phyloP scores from a whole-genome alignment of 2,113 vertebrate genomes.

The Phaethornis superciliosus region DNA sequence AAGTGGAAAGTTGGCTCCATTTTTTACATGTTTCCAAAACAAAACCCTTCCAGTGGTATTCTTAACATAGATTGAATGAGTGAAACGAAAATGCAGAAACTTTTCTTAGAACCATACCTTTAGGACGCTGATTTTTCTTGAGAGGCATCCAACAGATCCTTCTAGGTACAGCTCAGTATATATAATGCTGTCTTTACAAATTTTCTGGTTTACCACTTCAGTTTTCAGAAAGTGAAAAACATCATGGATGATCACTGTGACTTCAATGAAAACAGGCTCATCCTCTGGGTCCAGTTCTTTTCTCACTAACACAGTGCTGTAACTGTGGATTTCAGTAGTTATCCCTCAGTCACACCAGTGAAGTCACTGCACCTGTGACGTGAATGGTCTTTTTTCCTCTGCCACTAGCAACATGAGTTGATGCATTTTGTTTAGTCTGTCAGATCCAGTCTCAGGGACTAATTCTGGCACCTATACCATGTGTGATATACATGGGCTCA shows the following conservation, averaged over 20 bases:
- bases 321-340: not conserved
- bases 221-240: not conserved
- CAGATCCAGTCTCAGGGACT: not conserved
- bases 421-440: not conserved
- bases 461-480: not conserved
- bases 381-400: not conserved
- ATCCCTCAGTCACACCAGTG: not conserved
- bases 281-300: not conserved
- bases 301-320: not conserved
- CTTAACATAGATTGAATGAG: not conserved
- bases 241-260: not conserved
- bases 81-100: not conserved
- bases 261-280: not conserved
- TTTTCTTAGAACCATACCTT: not conserved
- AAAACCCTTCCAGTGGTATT: not conserved
- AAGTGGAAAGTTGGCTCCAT: constrained; percentile 3
- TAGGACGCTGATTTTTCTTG: not conserved
- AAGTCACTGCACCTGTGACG: not conserved
- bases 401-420: not conserved
- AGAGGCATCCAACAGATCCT: not conserved
- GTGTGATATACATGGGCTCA: not conserved
- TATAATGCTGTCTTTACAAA: not conserved
- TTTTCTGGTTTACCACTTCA: not conserved
- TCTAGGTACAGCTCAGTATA: not conserved
- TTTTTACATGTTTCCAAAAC: constrained; percentile 44